These are phyloP conservation scores for Tigriopus californicus DNA, from an alignment of 2,888 invertebrate species.

Conservation along the genomic window DNA sequence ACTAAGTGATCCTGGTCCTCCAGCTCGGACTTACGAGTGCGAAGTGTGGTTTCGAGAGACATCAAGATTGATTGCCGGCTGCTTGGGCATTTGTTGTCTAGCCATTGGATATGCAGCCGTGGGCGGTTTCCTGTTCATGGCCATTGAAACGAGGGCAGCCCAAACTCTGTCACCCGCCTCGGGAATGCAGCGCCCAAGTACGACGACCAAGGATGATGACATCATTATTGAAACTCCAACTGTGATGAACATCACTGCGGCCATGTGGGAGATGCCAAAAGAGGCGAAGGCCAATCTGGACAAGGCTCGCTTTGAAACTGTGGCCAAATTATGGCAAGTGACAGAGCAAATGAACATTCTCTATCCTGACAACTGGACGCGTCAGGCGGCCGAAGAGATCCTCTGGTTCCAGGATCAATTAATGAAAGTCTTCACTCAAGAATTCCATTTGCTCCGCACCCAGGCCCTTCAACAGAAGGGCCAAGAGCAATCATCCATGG, in stretches of 20 bases:
- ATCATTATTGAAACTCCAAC: not conserved
- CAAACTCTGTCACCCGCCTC: not conserved
- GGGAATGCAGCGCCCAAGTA: too few species aligned
- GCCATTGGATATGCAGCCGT: not conserved
- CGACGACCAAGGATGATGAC: too few species aligned
- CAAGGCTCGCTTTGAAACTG: slow-evolving; percentile 13
- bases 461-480: slow-evolving; percentile 27
- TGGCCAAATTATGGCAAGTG: slow-evolving; percentile 25
- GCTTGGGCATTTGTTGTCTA: not conserved
- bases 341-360: slow-evolving; percentile 25
- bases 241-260: not conserved
- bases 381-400: slow-evolving; percentile 25
- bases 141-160: not conserved
- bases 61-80: not conserved
- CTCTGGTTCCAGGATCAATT: slow-evolving; percentile 23
- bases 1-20: not conserved
- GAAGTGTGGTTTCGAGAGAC: not conserved
- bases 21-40: not conserved
- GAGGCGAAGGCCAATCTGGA: not conserved
- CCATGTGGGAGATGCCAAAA: not conserved
- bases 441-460: slow-evolving; percentile 22
- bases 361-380: slow-evolving; percentile 29
- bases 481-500: slow-evolving; percentile 19
- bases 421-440: slow-evolving; percentile 25
- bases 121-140: not conserved